phyloP scores from a whole-genome alignment of 2,113 vertebrate species.

The Cryptotis parvus region DNA sequence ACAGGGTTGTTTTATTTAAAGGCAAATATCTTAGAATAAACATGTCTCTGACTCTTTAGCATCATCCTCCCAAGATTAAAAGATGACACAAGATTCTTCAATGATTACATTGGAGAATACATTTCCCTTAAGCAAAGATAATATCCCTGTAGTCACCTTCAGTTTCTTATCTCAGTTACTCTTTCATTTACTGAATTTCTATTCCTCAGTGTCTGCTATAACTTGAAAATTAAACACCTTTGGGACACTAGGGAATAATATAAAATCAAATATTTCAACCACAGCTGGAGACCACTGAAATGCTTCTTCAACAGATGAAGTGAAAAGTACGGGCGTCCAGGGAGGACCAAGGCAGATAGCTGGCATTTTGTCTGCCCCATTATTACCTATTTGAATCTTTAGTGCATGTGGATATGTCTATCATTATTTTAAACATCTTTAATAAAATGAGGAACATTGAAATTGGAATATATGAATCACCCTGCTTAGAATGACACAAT shows the following conservation, averaged over 20 bases:
- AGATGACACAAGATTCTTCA: slow-evolving; percentile 40
- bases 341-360: not conserved
- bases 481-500: not conserved
- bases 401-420: not conserved
- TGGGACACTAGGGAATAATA: slow-evolving; percentile 75
- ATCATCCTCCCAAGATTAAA: not conserved
- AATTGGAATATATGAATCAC: not conserved
- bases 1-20: slow-evolving; percentile 54
- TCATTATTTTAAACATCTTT: not conserved
- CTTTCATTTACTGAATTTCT: slow-evolving; percentile 78
- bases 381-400: slow-evolving; percentile 23
- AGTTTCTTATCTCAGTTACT: slow-evolving; percentile 65
- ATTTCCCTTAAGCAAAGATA: slow-evolving; percentile 70
- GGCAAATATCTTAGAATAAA: slow-evolving; percentile 36
- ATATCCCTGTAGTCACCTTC: slow-evolving; percentile 39
- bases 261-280: slow-evolving; percentile 75
- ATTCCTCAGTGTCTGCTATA: slow-evolving; percentile 76
- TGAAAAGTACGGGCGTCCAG: slow-evolving; percentile 23
- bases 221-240: slow-evolving; percentile 88
- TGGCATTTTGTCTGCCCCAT: slow-evolving; percentile 21
- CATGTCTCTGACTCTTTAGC: not conserved
- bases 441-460: not conserved
- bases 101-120: slow-evolving; percentile 55
- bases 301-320: slow-evolving; percentile 39
- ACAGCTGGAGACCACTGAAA: slow-evolving; percentile 81